Evolutionary conservation across 2,888 invertebrate species (phyloP), one percentile per base, ranked within the genome.

Genomic region (Laspeyria flexula): DNA sequence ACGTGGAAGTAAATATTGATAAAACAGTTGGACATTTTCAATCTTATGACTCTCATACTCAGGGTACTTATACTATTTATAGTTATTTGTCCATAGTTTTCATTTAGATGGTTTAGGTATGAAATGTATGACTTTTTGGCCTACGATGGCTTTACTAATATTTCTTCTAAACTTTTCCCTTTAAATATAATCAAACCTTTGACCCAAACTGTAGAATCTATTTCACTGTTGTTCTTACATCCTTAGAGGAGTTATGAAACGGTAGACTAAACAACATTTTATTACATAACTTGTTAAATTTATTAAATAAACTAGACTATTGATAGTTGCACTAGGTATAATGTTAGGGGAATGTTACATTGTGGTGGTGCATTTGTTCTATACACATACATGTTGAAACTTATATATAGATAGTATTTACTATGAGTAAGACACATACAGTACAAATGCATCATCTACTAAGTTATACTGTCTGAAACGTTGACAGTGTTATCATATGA

Each of bases 21-120:
- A n/a, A 60, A 64, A 63, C 65, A 66, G 57, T 71, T 77, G 65
- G 50, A 64, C 71, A 75, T 74, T 75, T 75, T 85, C 83, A 80
- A 86, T 90, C 90, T 90, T 90, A 90, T 91, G 91, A 90, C 87
- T 88, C 78, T 86, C 80, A 79, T 80, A 83, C 89, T 86, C 91
- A 92, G 91, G 91, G 91, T 92, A 90, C 25, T 25, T 25, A 84
- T 83, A 73, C 81, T 82, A 83, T 81, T 77, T 85, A 78, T 86
- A 85, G 79, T 69, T 73, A 64, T 76, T 72, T 75, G 63, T 79
- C 85, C 65, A 69, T 81, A 58, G 49, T 50, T 60, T 80, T 82
- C 75, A 72, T 81, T 85, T 73, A 71, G 78, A 83, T 86, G 79
- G 69, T 71, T 79, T 71, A 66, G 46, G 75, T 72, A 74, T 59